Percentiles rank a stretch among this genome's conserved stretches.
phyloP scores from a whole-genome alignment of 2,888 invertebrate species.

The Cenopis cana region DNA sequence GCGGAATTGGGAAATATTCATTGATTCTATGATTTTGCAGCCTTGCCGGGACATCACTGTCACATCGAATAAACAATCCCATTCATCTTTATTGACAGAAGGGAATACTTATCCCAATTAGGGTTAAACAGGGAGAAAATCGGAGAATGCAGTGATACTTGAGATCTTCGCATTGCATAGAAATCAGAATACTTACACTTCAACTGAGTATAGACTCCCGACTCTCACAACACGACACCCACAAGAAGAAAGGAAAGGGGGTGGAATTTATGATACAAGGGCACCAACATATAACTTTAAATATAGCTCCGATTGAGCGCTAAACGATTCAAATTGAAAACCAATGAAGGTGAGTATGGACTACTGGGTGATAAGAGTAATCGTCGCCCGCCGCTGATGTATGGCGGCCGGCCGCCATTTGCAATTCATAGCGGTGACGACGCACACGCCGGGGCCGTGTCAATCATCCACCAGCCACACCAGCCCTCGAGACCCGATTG shows the following conservation, averaged over 20 bases:
- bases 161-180: too few species aligned
- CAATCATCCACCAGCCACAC: slow-evolving; percentile 20
- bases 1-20: neutral
- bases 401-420: slow-evolving; percentile 35
- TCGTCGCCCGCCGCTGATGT: slow-evolving; percentile 36
- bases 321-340: slow-evolving; percentile 40
- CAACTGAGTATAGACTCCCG: too few species aligned
- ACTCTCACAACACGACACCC: too few species aligned
- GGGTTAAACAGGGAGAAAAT: too few species aligned
- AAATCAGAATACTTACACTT: too few species aligned
- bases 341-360: slow-evolving; percentile 41
- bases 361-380: slow-evolving; percentile 37
- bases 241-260: too few species aligned
- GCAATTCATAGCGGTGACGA: slow-evolving; percentile 43
- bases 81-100: too few species aligned
- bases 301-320: neutral
- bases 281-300: neutral
- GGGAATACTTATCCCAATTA: too few species aligned
- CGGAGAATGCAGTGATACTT: too few species aligned
- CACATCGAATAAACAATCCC: too few species aligned
- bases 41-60: too few species aligned
- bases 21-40: neutral
- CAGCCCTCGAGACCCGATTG: neutral
- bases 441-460: slow-evolving; percentile 25
- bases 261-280: too few species aligned